Base-by-base conservation (phyloP, 2,888 invertebrate species). In the Boloria selene region DNA sequence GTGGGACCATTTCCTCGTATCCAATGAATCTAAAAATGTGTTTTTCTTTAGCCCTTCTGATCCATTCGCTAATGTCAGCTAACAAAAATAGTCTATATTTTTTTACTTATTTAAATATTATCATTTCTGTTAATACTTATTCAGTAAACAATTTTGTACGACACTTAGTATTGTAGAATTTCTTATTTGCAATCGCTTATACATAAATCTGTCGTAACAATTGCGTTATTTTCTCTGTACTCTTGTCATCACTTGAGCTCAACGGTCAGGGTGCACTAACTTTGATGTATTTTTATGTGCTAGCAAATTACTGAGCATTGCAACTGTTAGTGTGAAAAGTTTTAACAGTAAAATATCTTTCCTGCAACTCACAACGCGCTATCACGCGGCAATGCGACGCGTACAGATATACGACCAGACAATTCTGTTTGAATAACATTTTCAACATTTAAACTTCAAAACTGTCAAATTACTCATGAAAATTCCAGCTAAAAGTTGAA, bases 281-380 rank as follows among this genome's bases (percentile, higher is more conserved):
- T 69, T 69, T 69, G 64, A 69, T 67, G 64, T 61, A 66, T 66
- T 67, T 69, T 64, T 64, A 67, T 67, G 69, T 63, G 14, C 59
- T 62, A 53, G 55, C 61, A 64, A 68, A 69, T 70, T 65, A 70
- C 64, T 64, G 65, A 59, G 64, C 65, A 62, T 61, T 80, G 74
- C 86, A 85, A 83, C 85, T 87, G 87, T 65, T 68, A 64, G 80
- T 74, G 78, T 80, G 83, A 84, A 87, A 87, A 86, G 84, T 77
- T 85, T 81, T 73, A 79, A 80, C 81, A 82, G 75, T 79, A 79
- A 86, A 84, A 83, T 78, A 79, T 82, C 81, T 80, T 65, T 58
- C 47, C 56, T 64, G 66, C 65, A 69, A 70, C 65, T 72, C 71
- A 65, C 67, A 55, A 58, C 58, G 64, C 64, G 67, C 58, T 67